Conservation (phyloP, 1,140 invertebrate species). For the Cheumatopsyche charites region DNA sequence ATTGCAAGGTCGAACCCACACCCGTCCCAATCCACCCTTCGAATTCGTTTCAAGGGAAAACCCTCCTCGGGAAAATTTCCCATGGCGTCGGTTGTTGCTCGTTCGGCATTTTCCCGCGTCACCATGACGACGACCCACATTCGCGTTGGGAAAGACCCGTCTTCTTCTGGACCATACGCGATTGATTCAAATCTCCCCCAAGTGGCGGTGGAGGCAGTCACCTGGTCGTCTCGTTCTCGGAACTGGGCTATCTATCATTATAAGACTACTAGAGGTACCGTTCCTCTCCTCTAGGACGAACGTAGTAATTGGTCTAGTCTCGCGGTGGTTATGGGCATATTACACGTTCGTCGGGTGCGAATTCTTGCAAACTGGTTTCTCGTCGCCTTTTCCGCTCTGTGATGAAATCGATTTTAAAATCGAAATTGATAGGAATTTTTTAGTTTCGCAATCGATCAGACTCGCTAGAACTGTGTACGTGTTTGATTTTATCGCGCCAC, state of each 20-base stretch:
- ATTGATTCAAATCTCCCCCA: no score
- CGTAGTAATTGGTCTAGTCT: neutral
- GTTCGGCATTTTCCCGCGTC: constrained; percentile 9
- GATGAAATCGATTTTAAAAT: constrained; percentile 6
- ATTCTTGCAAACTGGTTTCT: constrained; percentile 16
- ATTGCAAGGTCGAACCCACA: no score
- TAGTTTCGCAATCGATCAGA: neutral
- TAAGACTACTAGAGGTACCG: neutral
- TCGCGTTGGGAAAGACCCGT: neutral
- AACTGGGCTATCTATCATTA: no score
- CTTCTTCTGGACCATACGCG: neutral
- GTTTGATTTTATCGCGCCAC: no score
- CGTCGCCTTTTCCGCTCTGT: neutral
- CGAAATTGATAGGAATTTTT: constrained; percentile 20
- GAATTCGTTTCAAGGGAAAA: no score
- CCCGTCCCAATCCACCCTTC: no score
- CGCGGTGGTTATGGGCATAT: constrained; percentile 19
- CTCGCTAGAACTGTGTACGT: neutral
- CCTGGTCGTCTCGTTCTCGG: no score
- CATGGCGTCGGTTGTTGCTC: no score
- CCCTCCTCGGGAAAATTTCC: no score
- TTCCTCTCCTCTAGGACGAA: neutral
- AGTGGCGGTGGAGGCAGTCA: no score
- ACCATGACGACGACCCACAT: constrained; percentile 13
- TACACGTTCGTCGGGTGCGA: neutral